Base-by-base conservation (phyloP, 2,888 invertebrate genomes). In the Camptogramma bilineatum region DNA sequence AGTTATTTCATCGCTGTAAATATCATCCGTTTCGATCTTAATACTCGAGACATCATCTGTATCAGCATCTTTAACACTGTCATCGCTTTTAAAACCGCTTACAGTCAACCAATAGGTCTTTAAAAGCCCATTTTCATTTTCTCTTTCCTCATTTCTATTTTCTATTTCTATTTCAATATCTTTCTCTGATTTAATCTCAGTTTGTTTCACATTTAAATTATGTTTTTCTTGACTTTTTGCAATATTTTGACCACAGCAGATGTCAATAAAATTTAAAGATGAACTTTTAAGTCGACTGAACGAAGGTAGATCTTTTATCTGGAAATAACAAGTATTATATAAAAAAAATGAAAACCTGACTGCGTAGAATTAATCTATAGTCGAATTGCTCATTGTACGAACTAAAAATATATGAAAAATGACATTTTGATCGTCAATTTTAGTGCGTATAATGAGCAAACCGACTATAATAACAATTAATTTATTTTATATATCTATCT, bases 171-270 rank as follows among this genome's bases (percentile, higher is more conserved):
- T 39, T 7, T 59, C 54, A 8, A 19, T 50, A 2, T 51, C 18
- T 18, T 18, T 28, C 42, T 64, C 64, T 0, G 55, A 39, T 48
- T 64, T 64, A 0, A 64, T 56, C 0, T 56, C 59, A 16, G 55
- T 13, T 55, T 59, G 50, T 3, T 24, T 24, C 3, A 24, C 7
- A 7, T 28, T 5, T 28, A 8, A 8, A 16, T 18, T 57, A 1
- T 28, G 18, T 13, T 17, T 47, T 9, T 34, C 9, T n/a, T 54
- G 58, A 18, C 17, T 28, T 39, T 16, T 21, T 21, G 31, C 21
- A n/a, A 44, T 44, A 21, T 34, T 52, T 39, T 60, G 4, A 28
- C 61, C 21, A 17, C 65, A 65, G 21, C 65, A 65, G n/a, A 65
- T 53, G 9, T 65, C 65, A 53, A 50, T 24, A 1, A 50, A 13